Evolutionary conservation across 2,113 vertebrate genomes (phyloP), one percentile per base, ranked within the genome.

Genomic region (Esox niger): DNA sequence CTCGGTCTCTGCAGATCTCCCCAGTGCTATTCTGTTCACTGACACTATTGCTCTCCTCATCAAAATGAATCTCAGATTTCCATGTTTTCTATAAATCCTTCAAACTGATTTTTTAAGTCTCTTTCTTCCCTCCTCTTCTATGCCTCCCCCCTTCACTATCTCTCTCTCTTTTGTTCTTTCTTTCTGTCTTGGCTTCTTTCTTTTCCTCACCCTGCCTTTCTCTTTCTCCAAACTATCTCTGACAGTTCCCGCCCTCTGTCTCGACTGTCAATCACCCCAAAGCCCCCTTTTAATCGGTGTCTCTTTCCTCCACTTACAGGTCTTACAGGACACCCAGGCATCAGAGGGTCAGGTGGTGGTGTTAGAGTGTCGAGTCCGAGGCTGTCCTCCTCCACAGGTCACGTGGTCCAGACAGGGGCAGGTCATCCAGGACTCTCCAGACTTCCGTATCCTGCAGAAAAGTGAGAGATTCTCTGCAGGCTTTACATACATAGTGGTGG

Each of bases 391-490:
- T 0, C 80, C 95, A 71, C 90, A 89, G 63, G 95, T 99, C 79
- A 86, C 82, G 33, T 99, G 97, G 97, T 95, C 88, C 89, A 92
- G 94, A 15, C 92, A 98, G 76, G 94, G 94, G 1, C 71, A 88
- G 29, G 94, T 98, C 87, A 95, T 99, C 84, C 89, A 96, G 72
- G 97, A 99, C 86, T 98, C 97, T 2, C 97, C 97, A 0, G 97
- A 99, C 82, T 99, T 99, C 84, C 91, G 97, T 35, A 92, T 99
- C 78, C 93, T 99, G 13, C 94, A 98, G 76, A 99, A 99, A 93
- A 99, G 97, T 99, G 90, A 93, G 93, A 38, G 7, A 10, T 4
- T 62, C 6, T 52, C 35, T 32, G 26, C 47, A 31, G 31, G 64
- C 26, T 17, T 13, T 32, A 8, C n/a, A 52, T 3, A 52, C 38